Percentiles rank a stretch among this genome's conserved stretches.
These are phyloP conservation scores for Galeopsomyia nigrocyanea DNA, from an alignment of 2,888 invertebrate genomes.

Conservation along the genomic window DNA sequence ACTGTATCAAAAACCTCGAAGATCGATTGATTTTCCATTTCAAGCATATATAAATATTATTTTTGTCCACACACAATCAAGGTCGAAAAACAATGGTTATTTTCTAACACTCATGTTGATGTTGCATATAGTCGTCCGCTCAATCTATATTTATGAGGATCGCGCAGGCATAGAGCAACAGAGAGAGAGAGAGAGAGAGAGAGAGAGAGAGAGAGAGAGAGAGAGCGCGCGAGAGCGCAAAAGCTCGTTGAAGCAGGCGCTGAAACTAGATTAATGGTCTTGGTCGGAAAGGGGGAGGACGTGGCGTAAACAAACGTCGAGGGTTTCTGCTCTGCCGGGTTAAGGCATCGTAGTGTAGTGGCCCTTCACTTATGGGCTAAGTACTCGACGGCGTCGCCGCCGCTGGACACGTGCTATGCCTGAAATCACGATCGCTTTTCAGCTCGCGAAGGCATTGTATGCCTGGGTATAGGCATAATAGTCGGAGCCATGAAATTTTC, in stretches of 20 bases:
- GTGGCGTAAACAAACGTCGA: conserved; percentile 22
- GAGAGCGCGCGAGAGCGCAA: background rate
- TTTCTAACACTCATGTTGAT: no score
- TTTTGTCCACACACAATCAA: conserved; percentile 32
- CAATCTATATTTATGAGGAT: conserved; percentile 46
- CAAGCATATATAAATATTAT: no score
- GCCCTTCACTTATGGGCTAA: conserved; percentile 59
- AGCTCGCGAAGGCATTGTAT: conserved; percentile 51
- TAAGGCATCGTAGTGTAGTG: conserved; percentile 53
- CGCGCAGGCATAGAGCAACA: background rate
- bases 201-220: background rate
- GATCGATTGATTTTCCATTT: no score
- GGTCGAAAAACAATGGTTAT: no score
- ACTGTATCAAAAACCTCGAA: no score
- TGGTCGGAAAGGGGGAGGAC: conserved; percentile 34
- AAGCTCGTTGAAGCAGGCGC: conserved; percentile 32
- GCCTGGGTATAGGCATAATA: background rate
- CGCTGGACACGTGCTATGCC: conserved; percentile 64
- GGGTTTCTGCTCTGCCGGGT: conserved; percentile 13
- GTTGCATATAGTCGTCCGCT: conserved; percentile 1
- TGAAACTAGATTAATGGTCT: conserved; percentile 41
- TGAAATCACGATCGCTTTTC: conserved; percentile 67
- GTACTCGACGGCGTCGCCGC: conserved; percentile 55
- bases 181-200: background rate
- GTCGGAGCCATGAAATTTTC: conserved; percentile 34